Base-by-base conservation (phyloP, 2,888 invertebrate genomes). In the Sarcophaga variegata region DNA sequence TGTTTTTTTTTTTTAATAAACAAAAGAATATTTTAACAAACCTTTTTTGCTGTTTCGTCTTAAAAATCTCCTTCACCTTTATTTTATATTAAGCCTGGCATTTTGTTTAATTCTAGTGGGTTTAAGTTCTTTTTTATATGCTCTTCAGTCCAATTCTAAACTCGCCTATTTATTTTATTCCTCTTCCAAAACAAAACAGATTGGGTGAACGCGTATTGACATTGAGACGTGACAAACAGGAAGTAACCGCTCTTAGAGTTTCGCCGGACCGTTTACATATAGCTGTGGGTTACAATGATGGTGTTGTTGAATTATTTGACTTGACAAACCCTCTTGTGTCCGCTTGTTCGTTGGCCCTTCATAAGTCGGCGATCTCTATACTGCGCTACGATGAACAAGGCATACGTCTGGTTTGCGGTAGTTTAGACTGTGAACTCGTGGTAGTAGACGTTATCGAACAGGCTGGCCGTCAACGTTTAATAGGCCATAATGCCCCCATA, bases 361-460 rank as follows among this genome's bases (percentile, higher is more conserved):
- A 99, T 94, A 96, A 95, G 91, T 96, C 97, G 45, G 96, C 97
- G 37, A 95, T 99, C 5, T 97, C 97, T 12, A 95, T 96, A 37
- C 93, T 99, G 84, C 95, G 96, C 79, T 99, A 97, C 94, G 98
- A 99, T 93, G 94, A 94, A 60, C 95, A 96, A 88, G 98, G 98
- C 0, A 96, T 98, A 91, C 95, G 96, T 89, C 94, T 99, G 81
- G 97, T 97, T 0, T 98, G 98, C 75, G 99, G 99, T 20, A 94
- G 94, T 25, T 92, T 97, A 96, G 99, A 99, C 93, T 98, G 98
- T 8, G 97, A 98, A 93, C 95, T 99, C 6, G 97, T 99, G 69
- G 95, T 99, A 2, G 98, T 99, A 97, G 99, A 99, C 94, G 96
- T 98, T 6, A 96, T 99, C 8, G 96, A 97, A 74, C 98, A 99